These are phyloP conservation scores for Maccullochella peelii DNA, from an alignment of 2,113 vertebrate genomes.

Conservation along the genomic window DNA sequence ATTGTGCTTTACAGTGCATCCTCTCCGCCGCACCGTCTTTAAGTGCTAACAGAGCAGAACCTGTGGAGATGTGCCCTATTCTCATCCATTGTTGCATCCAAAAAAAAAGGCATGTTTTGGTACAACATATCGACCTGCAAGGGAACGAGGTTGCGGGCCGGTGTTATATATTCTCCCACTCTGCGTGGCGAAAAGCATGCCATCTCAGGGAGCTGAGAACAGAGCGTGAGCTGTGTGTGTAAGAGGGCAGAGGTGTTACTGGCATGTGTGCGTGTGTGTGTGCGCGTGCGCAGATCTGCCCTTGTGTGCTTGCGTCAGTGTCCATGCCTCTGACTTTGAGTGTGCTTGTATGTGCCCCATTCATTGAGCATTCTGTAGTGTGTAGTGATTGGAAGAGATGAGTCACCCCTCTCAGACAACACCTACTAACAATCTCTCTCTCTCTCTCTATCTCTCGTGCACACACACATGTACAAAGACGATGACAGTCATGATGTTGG, in stretches of 20 bases:
- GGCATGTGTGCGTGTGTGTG: conserved; percentile 12
- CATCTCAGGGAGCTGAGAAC: conserved; percentile 29
- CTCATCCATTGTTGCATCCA: conserved; percentile 13
- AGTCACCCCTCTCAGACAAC: conserved; percentile 73
- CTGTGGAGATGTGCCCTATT: conserved; percentile 16
- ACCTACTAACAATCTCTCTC: conserved; percentile 51
- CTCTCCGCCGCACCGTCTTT: not conserved
- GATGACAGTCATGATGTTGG: not conserved
- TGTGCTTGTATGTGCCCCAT: conserved; percentile 1
- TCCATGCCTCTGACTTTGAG: conserved; percentile 2
- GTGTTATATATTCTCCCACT: conserved; percentile 46
- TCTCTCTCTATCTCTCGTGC: not conserved
- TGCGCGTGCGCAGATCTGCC: conserved; percentile 14
- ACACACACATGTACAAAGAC: not conserved
- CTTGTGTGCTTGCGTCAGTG: conserved; percentile 12
- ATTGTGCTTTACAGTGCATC: conserved; percentile 18
- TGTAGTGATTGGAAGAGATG: conserved; percentile 63
- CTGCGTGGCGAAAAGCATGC: conserved; percentile 40
- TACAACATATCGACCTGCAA: conserved; percentile 29
- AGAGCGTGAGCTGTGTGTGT: conserved; percentile 41
- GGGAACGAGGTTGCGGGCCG: conserved; percentile 10
- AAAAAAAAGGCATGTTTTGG: conserved; percentile 37
- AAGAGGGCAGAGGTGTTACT: conserved; percentile 26
- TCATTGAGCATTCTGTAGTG: conserved; percentile 50
- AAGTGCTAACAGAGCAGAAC: conserved; percentile 50